phyloP scores from a whole-genome alignment of 1,140 invertebrate species.

The Drosophila burlai region DNA sequence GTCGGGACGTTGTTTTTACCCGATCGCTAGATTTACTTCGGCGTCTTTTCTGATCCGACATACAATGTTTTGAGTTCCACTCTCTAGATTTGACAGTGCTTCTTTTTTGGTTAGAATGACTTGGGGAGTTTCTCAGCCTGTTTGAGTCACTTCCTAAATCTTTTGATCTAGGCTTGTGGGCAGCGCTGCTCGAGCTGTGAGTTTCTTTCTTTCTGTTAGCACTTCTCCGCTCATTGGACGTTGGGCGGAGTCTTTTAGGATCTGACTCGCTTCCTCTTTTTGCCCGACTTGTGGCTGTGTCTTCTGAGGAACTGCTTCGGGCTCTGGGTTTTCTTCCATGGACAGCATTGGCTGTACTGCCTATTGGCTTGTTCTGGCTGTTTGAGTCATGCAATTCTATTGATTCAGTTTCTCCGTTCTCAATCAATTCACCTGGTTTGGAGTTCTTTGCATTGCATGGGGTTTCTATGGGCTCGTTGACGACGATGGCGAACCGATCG shows the following conservation, averaged over 20 bases:
- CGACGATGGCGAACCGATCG: not conserved
- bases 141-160: not conserved
- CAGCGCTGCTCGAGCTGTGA: not conserved
- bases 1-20: not conserved
- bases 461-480: not conserved
- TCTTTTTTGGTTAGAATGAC: not conserved
- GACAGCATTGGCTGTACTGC: not conserved
- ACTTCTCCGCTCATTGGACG: not conserved
- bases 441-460: not conserved
- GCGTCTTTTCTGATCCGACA: not conserved
- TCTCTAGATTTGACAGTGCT: not conserved
- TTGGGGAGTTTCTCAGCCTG: not conserved
- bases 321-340: not conserved
- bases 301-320: no score
- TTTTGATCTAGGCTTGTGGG: not conserved
- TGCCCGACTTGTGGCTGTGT: not conserved
- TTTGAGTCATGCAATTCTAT: not conserved
- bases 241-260: not conserved
- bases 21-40: not conserved
- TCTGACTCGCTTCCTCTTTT: not conserved
- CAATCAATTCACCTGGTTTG: no score
- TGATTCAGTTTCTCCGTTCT: no score
- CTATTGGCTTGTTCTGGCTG: no score
- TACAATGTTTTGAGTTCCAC: not conserved
- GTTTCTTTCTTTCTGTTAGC: not conserved